Evolutionary conservation across 2,113 vertebrate genomes (phyloP), one percentile per base, ranked within the genome.

Genomic region (Phrynocephalus versicolor): DNA sequence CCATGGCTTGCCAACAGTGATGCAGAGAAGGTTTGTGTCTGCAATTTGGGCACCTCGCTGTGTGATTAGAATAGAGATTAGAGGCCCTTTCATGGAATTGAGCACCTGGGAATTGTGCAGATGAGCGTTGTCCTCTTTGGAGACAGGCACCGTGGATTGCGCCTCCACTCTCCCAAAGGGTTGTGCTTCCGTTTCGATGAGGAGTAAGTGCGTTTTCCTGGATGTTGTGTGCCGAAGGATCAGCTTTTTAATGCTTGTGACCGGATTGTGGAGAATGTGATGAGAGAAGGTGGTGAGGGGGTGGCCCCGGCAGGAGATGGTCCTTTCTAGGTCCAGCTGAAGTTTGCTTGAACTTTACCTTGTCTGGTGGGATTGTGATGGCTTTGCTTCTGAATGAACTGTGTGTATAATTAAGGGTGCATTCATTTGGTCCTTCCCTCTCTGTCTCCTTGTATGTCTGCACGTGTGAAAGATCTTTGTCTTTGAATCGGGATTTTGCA

Each of bases 261-360:
- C 1, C 77, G 0, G 69, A 9, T 70, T 70, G 35, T 1, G 0
- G 27, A 16, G 81, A n/a, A 58, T 7, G 2, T 0, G 9, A 18
- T 55, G 2, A 23, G n/a, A 69, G n/a, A n/a, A n/a, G n/a, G n/a
- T n/a, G n/a, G n/a, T n/a, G n/a, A 67, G 77, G 18, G 74, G 55
- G 33, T 7, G 2, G 18, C 57, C 16, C 82, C 0, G n/a, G 0
- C 0, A 65, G 27, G 13, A 23, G 1, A 25, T 69, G 2, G 45
- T 35, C 90, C 88, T 87, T 79, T 58, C 45, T 62, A 1, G 69
- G 1, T 19, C 13, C 72, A 65, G 9, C 57, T 67, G 92, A 93
- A 96, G 94, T 96, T 96, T 62, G 27, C 0, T 41, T 77, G 80
- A 95, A 96, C 90, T 95, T 94, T 88, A 1, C 37, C 84, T 74